Evolutionary conservation across 1,140 invertebrate genomes (phyloP).

Genomic region (Telenomus remus): DNA sequence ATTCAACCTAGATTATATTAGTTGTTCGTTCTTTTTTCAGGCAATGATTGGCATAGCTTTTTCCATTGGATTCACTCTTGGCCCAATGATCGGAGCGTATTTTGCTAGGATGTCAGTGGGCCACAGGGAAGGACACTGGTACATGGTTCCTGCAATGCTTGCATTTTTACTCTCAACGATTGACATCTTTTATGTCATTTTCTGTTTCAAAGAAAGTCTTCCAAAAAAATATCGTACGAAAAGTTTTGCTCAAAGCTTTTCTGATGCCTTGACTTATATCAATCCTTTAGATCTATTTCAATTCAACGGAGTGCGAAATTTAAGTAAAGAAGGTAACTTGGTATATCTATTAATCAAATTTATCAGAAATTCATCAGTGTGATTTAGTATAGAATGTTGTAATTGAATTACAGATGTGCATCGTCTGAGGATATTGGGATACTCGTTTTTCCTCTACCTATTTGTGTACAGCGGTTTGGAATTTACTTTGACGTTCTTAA

Average conservation of each 20-base stretch:
- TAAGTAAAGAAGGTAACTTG: conserved; percentile 46
- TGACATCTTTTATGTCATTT: conserved; percentile 86
- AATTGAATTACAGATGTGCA: conserved; percentile 76
- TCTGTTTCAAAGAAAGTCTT: conserved; percentile 91
- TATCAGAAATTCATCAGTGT: no score
- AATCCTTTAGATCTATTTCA: conserved; percentile 82
- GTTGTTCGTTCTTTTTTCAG: no score
- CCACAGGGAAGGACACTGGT: conserved; percentile 82
- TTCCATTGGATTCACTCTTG: conserved; percentile 96
- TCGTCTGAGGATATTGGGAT: conserved; percentile 84
- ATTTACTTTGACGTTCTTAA: conserved; percentile 98
- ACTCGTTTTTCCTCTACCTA: conserved; percentile 95
- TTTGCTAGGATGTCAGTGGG: conserved; percentile 85
- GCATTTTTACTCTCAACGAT: conserved; percentile 85
- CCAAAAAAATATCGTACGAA: conserved; percentile 83
- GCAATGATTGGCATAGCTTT: conserved; percentile 97
- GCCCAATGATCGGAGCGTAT: conserved; percentile 94
- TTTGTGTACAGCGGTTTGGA: conserved; percentile 98
- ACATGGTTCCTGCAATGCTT: conserved; percentile 88
- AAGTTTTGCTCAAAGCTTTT: conserved; percentile 80
- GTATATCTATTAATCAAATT: not conserved
- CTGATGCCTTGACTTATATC: conserved; percentile 84
- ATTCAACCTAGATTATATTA: no score
- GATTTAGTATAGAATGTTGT: no score
- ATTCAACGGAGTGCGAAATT: conserved; percentile 67